These are phyloP conservation scores for Orchesella cincta DNA, from an alignment of 1,140 invertebrate genomes.

Conservation along the genomic window DNA sequence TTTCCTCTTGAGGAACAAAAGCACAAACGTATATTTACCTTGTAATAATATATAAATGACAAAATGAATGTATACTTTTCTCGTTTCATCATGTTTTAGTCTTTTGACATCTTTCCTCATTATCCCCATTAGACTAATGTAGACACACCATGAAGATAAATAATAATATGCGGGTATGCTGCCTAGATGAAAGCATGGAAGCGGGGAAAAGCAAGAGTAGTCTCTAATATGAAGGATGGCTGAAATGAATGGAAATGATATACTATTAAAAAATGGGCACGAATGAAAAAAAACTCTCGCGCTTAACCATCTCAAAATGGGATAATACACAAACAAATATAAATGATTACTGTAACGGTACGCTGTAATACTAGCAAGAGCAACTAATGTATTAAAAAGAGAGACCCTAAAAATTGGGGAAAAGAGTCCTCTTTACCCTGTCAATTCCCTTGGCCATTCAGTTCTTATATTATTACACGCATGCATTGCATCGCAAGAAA, in stretches of 20 bases:
- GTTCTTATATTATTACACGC: background rate
- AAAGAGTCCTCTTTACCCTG: background rate
- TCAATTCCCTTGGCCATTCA: background rate
- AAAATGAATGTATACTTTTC: background rate
- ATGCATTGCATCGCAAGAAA: background rate
- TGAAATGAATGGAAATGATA: no score
- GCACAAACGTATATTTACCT: background rate
- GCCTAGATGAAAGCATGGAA: no score
- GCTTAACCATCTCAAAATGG: no score
- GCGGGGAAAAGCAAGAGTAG: no score
- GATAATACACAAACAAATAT: background rate
- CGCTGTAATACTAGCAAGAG: background rate
- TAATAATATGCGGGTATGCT: no score
- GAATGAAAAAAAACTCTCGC: no score
- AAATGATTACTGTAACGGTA: background rate
- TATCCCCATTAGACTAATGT: background rate
- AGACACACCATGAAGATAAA: background rate
- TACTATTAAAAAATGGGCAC: no score
- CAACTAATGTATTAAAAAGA: background rate
- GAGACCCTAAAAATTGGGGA: no score
- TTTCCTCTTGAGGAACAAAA: background rate
- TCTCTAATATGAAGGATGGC: no score
- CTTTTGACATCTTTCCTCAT: constrained; percentile 14
- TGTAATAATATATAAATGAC: background rate
- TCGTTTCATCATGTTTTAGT: background rate